Evolutionary conservation across 2,888 invertebrate genomes (phyloP).

Genomic region (Plebejus argus): DNA sequence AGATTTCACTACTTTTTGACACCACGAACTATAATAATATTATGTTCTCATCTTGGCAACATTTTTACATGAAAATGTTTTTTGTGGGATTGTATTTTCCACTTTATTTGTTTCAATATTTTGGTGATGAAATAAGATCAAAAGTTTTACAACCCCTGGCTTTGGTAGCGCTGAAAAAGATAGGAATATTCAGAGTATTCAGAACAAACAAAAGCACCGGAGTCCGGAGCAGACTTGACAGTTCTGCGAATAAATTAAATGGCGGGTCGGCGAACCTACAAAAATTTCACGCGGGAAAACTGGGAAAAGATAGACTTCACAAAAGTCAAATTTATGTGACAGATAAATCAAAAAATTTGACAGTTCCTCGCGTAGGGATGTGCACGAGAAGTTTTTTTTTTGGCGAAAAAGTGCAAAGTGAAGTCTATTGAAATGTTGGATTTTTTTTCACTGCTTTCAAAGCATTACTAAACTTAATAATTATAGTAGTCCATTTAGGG

Average conservation of each 20-base stretch:
- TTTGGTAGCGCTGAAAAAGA: background rate
- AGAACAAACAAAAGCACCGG: background rate
- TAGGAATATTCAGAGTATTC: too few species aligned
- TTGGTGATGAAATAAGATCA: background rate
- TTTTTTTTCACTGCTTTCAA: too few species aligned
- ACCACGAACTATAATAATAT: too few species aligned
- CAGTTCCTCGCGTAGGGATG: conserved; percentile 13
- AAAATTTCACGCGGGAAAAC: conserved; percentile 10
- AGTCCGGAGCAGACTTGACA: background rate
- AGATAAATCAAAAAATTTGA: conserved; percentile 19
- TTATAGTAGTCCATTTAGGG: background rate
- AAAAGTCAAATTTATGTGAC: conserved; percentile 24
- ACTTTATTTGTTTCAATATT: too few species aligned
- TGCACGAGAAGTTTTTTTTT: background rate
- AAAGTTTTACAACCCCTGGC: too few species aligned
- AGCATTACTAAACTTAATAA: background rate
- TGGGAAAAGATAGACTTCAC: conserved; percentile 14
- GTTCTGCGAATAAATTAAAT: conserved; percentile 5
- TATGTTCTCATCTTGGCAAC: too few species aligned
- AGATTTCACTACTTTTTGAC: too few species aligned
- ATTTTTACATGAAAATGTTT: too few species aligned
- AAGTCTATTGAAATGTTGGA: background rate
- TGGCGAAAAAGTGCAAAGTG: background rate
- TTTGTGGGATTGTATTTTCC: too few species aligned
- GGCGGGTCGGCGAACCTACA: background rate